These are phyloP conservation scores for Uria lomvia DNA, from an alignment of 2,113 vertebrate species.

Conservation along the genomic window DNA sequence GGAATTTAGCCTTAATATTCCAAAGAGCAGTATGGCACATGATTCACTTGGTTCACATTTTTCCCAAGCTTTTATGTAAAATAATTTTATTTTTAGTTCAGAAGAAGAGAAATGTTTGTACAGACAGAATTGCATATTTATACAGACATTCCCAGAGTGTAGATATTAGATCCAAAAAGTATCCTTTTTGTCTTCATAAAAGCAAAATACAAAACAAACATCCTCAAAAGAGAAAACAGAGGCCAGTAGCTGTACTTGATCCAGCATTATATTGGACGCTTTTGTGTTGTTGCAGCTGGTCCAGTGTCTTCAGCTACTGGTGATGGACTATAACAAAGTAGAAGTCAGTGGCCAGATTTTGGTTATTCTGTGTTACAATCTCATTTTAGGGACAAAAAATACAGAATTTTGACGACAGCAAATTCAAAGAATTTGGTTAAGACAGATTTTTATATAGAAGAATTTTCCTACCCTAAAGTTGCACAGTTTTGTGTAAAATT, in stretches of 20 bases:
- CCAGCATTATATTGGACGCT: not conserved
- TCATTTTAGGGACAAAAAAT: not conserved
- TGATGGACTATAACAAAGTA: not conserved
- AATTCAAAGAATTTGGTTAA: not conserved
- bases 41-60: conserved; percentile 43
- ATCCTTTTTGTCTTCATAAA: conserved; percentile 39
- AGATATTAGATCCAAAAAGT: not conserved
- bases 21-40: not conserved
- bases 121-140: conserved; percentile 21
- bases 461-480: not conserved
- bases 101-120: conserved; percentile 41
- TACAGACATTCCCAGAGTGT: conserved; percentile 39
- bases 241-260: not conserved
- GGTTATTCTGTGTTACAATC: not conserved
- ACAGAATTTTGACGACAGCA: not conserved
- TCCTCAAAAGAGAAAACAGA: conserved; percentile 37
- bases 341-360: not conserved
- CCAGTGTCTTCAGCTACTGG: not conserved
- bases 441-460: not conserved
- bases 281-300: conserved; percentile 47
- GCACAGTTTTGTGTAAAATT: not conserved
- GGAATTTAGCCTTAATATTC: conserved; percentile 21
- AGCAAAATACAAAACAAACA: conserved; percentile 33
- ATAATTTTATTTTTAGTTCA: conserved; percentile 59
- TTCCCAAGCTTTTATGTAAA: conserved; percentile 59